These are phyloP conservation scores for Cancer borealis DNA, from an alignment of 2,888 invertebrate species.

Conservation along the genomic window DNA sequence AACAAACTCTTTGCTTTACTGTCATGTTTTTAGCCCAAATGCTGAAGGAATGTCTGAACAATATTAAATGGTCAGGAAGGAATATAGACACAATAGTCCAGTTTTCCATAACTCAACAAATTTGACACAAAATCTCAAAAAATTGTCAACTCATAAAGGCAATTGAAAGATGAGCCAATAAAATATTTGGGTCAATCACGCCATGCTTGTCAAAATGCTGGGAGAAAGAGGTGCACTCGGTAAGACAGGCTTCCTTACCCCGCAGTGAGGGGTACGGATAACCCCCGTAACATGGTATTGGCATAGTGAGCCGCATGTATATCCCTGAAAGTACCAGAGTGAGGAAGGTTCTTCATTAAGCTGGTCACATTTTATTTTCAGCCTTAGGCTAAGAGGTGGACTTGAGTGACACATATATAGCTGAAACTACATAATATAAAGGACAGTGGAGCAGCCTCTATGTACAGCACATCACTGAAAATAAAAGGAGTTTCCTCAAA, in stretches of 20 bases:
- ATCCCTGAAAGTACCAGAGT: conserved; percentile 76
- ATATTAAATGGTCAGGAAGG: background rate
- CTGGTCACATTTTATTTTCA: conserved; percentile 54
- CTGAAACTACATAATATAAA: conserved; percentile 48
- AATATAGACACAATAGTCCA: background rate
- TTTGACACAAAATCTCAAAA: conserved; percentile 36
- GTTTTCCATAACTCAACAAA: background rate
- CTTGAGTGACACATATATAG: conserved; percentile 25
- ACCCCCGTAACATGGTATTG: conserved; percentile 76
- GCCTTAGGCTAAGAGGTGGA: conserved; percentile 58
- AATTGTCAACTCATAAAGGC: conserved; percentile 45
- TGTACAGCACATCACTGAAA: conserved; percentile 35
- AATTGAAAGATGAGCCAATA: conserved; percentile 54
- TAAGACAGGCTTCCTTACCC: conserved; percentile 68
- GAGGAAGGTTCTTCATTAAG: conserved; percentile 68
- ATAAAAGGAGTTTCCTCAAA: conserved; percentile 6
- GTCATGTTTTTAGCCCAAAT: background rate
- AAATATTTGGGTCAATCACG: conserved; percentile 64
- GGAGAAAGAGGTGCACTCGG: conserved; percentile 61
- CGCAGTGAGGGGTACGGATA: conserved; percentile 74
- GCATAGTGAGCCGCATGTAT: conserved; percentile 77
- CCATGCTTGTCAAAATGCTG: conserved; percentile 75
- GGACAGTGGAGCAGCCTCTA: background rate
- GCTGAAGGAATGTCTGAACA: background rate
- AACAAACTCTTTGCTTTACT: background rate